phyloP scores from a whole-genome alignment of 2,113 vertebrate genomes.

The Acanthisitta chloris region DNA sequence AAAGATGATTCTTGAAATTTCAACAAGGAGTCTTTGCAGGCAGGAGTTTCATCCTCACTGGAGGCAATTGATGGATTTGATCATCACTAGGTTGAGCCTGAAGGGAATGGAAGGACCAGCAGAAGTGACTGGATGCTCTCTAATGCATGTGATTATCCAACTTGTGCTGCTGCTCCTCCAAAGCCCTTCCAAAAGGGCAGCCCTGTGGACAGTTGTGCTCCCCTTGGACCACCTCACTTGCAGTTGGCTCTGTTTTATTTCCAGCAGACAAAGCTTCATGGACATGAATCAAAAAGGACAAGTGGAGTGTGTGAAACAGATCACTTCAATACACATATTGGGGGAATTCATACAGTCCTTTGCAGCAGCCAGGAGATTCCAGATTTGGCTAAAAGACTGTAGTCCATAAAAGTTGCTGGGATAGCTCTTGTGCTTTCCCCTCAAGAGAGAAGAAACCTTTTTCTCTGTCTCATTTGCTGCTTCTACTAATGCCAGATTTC shows the following conservation, averaged over 20 bases:
- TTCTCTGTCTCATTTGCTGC: not conserved
- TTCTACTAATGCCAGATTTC: not conserved
- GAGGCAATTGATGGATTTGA: accelerated
- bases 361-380: not conserved
- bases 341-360: not conserved
- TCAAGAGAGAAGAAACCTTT: not conserved
- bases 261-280: not conserved
- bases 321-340: accelerated
- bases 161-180: not conserved
- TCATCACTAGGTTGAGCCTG: not conserved
- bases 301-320: not conserved
- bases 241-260: not conserved
- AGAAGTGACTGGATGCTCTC: not conserved
- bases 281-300: not conserved
- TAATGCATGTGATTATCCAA: not conserved
- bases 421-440: not conserved
- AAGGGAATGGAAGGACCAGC: not conserved
- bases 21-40: not conserved
- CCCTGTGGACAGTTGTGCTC: accelerated
- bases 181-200: not conserved
- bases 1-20: not conserved
- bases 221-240: not conserved
- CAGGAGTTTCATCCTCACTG: not conserved
- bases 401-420: not conserved
- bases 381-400: not conserved